Conservation (phyloP, 2,797 vertebrate genomes). For the Pantherophis vulpinus region DNA sequence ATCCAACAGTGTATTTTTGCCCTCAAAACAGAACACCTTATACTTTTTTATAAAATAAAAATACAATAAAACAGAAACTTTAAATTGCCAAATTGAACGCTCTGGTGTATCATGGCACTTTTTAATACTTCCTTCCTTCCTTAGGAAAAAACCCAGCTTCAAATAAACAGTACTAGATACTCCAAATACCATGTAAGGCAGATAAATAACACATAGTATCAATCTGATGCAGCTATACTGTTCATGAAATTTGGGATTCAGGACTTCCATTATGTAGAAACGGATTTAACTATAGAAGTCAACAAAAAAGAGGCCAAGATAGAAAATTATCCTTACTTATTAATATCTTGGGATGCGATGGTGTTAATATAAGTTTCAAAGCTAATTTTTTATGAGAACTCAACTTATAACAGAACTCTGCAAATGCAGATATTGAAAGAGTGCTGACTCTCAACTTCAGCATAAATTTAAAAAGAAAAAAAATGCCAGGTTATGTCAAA, state of each 20-base stretch:
- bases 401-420: not conserved
- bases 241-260: not conserved
- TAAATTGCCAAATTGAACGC: slow-evolving; percentile 30
- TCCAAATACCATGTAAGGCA: not conserved
- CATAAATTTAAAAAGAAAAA: not conserved
- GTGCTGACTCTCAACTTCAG: not conserved
- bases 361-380: not conserved
- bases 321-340: not conserved
- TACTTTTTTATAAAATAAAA: slow-evolving; percentile 8
- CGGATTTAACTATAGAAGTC: slow-evolving; percentile 30
- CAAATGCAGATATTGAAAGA: not conserved
- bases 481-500: slow-evolving; percentile 8
- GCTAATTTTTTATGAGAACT: slow-evolving; percentile 3
- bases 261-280: slow-evolving; percentile 27
- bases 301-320: slow-evolving; percentile 9
- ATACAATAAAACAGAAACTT: not conserved
- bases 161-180: not conserved
- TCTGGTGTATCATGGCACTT: slow-evolving; percentile 38
- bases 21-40: not conserved
- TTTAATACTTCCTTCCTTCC: slow-evolving; percentile 12
- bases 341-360: slow-evolving; percentile 7
- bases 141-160: slow-evolving; percentile 10
- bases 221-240: not conserved
- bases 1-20: not conserved
- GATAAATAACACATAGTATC: not conserved